Evolutionary conservation across 2,113 vertebrate genomes (phyloP).

Genomic region (Phalacrocorax pelagicus): DNA sequence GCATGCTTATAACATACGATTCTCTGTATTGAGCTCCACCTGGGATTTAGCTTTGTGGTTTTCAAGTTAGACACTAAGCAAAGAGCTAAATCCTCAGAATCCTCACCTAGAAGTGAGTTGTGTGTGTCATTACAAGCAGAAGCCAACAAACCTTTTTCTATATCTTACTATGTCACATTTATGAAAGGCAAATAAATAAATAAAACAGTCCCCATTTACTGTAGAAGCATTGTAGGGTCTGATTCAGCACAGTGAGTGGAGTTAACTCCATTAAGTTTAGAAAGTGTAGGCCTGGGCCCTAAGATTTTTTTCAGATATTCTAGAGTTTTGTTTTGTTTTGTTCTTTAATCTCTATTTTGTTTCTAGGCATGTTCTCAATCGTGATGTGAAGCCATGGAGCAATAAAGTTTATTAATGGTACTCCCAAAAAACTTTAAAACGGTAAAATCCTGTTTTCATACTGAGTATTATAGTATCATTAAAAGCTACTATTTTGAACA

Average conservation of each 20-base stretch:
- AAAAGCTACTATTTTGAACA: background rate
- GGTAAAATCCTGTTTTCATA: background rate
- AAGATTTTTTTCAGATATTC: background rate
- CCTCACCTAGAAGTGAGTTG: background rate
- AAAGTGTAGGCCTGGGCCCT: background rate
- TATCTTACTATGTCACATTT: background rate
- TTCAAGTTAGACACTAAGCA: background rate
- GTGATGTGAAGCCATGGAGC: background rate
- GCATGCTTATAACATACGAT: rapidly evolving
- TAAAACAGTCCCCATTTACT: background rate
- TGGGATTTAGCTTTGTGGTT: background rate
- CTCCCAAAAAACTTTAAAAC: background rate
- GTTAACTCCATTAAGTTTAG: background rate
- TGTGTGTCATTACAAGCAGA: background rate
- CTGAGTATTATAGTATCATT: background rate
- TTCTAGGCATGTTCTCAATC: background rate
- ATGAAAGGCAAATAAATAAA: background rate
- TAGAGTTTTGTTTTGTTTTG: background rate
- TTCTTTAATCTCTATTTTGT: background rate
- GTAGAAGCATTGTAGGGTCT: background rate
- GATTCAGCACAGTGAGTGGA: background rate
- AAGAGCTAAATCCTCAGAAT: background rate
- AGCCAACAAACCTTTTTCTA: background rate
- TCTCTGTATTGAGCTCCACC: background rate
- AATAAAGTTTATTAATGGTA: background rate